Conservation (phyloP, 2,113 vertebrate genomes). For the cattle (Bos taurus) region DNA sequence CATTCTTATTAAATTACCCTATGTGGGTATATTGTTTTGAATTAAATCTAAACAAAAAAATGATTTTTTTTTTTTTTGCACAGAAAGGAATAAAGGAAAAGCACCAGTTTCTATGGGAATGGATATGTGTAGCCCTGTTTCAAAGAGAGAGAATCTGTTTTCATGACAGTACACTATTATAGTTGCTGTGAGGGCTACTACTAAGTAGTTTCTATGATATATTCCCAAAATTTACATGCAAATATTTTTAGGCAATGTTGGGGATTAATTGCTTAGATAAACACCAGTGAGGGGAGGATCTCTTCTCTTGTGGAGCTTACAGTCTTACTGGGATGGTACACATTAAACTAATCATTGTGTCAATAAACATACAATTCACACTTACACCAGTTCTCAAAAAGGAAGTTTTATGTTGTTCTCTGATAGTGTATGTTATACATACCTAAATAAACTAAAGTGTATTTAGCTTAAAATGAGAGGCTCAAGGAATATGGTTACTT, state of each 20-base stretch:
- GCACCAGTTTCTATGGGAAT: neutral
- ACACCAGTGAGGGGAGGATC: neutral
- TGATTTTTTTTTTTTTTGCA: neutral
- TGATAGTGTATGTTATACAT: neutral
- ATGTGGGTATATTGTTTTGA: neutral
- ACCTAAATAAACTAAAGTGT: neutral
- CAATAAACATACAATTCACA: neutral
- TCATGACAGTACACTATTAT: neutral
- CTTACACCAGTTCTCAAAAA: neutral
- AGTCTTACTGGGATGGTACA: neutral
- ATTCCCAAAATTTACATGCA: neutral
- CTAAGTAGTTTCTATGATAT: neutral
- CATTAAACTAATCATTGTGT: neutral
- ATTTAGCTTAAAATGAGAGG: neutral
- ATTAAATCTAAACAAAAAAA: neutral
- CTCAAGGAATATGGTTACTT: neutral
- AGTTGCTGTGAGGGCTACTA: neutral
- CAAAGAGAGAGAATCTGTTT: neutral
- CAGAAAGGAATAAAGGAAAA: neutral
- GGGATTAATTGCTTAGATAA: neutral
- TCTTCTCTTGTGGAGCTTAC: neutral
- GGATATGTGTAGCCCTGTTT: neutral
- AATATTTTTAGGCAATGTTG: neutral
- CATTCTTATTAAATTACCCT: neutral
- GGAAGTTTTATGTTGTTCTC: neutral